Percentiles rank a stretch among this genome's conserved stretches.
phyloP scores from a whole-genome alignment of 2,888 invertebrate genomes.

The Drosophila paranaensis region DNA sequence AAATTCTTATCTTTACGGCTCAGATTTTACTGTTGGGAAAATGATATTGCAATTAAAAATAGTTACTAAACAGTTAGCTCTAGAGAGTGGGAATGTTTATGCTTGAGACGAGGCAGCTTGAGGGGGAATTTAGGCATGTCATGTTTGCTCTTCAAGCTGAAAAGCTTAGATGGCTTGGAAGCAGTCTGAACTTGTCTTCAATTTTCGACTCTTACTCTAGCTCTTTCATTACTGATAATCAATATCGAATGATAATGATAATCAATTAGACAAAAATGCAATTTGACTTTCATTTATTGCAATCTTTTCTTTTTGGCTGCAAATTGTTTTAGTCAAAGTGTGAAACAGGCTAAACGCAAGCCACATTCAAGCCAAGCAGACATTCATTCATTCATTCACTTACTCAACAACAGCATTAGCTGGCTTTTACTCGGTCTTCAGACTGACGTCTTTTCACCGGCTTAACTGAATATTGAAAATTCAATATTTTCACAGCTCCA shows the following conservation, averaged over 20 bases:
- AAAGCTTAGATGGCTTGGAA: no score
- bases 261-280: slow-evolving; percentile 27
- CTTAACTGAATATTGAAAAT: slow-evolving; percentile 42
- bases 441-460: slow-evolving; percentile 16
- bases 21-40: slow-evolving; percentile 4
- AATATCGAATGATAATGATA: slow-evolving; percentile 23
- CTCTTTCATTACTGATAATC: neutral
- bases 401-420: slow-evolving; percentile 25
- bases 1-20: neutral
- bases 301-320: slow-evolving; percentile 26
- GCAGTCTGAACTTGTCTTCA: no score
- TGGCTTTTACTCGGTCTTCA: slow-evolving; percentile 19
- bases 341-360: slow-evolving; percentile 31
- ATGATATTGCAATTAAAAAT: neutral
- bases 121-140: no score
- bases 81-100: neutral
- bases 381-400: slow-evolving; percentile 14
- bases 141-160: no score
- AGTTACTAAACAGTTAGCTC: neutral
- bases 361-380: slow-evolving; percentile 8
- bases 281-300: slow-evolving; percentile 55
- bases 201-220: no score
- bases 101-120: no score
- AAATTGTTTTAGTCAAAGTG: slow-evolving; percentile 37
- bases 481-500: slow-evolving; percentile 52